phyloP scores from a whole-genome alignment of 2,113 vertebrate genomes.

The Gymnarchus niloticus region DNA sequence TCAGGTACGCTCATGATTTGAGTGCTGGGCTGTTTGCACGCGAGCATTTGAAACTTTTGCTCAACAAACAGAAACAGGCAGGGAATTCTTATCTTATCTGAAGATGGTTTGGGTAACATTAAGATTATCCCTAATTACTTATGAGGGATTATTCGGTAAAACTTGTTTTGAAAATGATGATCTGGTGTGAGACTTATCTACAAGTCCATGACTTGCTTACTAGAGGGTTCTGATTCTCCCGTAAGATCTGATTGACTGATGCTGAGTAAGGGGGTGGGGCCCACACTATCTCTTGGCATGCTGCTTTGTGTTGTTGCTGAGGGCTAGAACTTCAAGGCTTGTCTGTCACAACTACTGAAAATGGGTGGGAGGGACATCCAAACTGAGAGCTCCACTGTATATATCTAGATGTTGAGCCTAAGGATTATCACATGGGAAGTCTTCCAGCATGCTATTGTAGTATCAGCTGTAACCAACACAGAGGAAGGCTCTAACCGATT shows the following conservation, averaged over 20 bases:
- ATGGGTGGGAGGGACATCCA: conserved; percentile 29
- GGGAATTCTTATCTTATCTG: neutral
- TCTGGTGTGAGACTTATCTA: neutral
- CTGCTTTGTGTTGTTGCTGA: neutral
- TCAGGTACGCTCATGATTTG: neutral
- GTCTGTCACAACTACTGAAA: conserved; percentile 45
- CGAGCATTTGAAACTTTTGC: neutral
- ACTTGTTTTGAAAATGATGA: neutral
- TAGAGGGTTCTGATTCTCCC: neutral
- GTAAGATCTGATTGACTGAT: conserved; percentile 42
- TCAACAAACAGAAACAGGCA: neutral
- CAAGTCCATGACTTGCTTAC: neutral
- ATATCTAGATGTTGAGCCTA: neutral
- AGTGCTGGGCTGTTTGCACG: neutral
- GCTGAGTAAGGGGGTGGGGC: neutral
- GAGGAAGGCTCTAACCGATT: neutral
- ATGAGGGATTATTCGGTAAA: conserved; percentile 30
- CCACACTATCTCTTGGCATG: neutral
- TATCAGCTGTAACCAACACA: neutral
- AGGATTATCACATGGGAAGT: conserved; percentile 6
- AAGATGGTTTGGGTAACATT: neutral
- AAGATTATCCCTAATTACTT: neutral
- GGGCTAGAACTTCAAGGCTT: conserved; percentile 44
- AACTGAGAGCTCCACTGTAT: neutral
- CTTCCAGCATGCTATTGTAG: neutral